A percentile compares a stretch with the other conserved stretches of the same genome.
Evolutionary conservation across 2,797 vertebrate species (phyloP).

Genomic region (Pampus argenteus): DNA sequence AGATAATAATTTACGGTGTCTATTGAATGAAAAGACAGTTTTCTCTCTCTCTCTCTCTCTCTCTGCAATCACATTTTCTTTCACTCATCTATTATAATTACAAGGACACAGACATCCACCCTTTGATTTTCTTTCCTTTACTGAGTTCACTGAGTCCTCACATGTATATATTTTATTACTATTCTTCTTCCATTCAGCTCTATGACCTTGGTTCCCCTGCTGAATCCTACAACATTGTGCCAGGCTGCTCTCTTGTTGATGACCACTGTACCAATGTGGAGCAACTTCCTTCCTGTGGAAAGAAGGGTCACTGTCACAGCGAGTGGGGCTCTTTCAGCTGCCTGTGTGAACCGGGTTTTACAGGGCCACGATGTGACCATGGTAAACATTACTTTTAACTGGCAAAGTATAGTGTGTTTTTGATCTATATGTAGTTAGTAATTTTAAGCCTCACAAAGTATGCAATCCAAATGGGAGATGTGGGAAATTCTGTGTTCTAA

Average conservation of each 20-base stretch:
- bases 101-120: slow-evolving; percentile 4
- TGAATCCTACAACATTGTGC: slow-evolving; percentile 84
- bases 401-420: slow-evolving; percentile 8
- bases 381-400: slow-evolving; percentile 52
- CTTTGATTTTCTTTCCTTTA: neutral
- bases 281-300: slow-evolving; percentile 82
- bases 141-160: slow-evolving; percentile 8
- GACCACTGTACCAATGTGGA: slow-evolving; percentile 84
- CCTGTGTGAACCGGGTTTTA: slow-evolving; percentile 85
- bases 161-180: neutral
- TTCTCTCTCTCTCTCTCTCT: slow-evolving; percentile 9
- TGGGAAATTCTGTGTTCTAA: slow-evolving; percentile 21
- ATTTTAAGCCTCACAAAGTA: slow-evolving; percentile 38
- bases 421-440: slow-evolving; percentile 21
- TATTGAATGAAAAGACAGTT: slow-evolving; percentile 16
- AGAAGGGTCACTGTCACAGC: slow-evolving; percentile 84
- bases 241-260: slow-evolving; percentile 85
- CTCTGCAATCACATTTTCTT: slow-evolving; percentile 21
- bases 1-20: neutral
- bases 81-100: neutral
- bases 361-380: slow-evolving; percentile 76
- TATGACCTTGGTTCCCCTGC: slow-evolving; percentile 90
- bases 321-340: slow-evolving; percentile 87
- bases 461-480: slow-evolving; percentile 14
- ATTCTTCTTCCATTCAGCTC: slow-evolving; percentile 73